Conservation (phyloP, 2,113 vertebrate species). For the Trematomus loennbergii region DNA sequence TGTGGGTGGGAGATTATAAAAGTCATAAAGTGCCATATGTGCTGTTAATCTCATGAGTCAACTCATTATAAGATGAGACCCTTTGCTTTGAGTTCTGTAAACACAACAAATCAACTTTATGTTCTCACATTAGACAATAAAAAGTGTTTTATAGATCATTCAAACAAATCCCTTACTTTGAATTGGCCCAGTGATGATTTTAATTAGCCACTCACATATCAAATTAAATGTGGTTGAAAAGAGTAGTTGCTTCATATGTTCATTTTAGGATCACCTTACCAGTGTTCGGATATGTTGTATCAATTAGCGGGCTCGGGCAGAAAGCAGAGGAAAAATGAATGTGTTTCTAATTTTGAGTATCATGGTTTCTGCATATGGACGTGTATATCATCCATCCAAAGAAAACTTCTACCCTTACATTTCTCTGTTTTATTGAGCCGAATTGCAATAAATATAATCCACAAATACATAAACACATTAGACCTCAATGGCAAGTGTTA, state of each 20-base stretch:
- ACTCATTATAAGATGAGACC: constrained; percentile 33
- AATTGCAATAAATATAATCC: constrained; percentile 81
- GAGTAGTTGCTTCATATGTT: constrained; percentile 53
- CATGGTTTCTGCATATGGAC: constrained; percentile 76
- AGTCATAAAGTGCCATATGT: constrained; percentile 52
- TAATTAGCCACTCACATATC: constrained; percentile 38
- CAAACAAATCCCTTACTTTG: constrained; percentile 26
- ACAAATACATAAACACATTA: constrained; percentile 83
- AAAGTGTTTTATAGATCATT: constrained; percentile 29
- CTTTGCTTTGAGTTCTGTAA: constrained; percentile 45
- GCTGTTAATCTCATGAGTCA: constrained; percentile 44
- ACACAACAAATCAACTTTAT: constrained; percentile 61
- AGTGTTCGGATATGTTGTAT: constrained; percentile 77
- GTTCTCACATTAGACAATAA: constrained; percentile 20
- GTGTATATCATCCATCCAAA: constrained; percentile 76
- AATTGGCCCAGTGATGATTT: constrained; percentile 35
- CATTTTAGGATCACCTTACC: constrained; percentile 73
- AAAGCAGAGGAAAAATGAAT: constrained; percentile 76
- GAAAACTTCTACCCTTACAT: constrained; percentile 81
- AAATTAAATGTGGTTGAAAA: constrained; percentile 42
- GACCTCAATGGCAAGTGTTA: constrained; percentile 78
- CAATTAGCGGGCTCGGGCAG: constrained; percentile 77
- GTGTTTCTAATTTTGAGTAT: constrained; percentile 79
- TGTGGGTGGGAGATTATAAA: constrained; percentile 23
- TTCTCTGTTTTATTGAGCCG: constrained; percentile 79